A percentile compares a stretch with the other conserved stretches of the same genome.
phyloP scores from a whole-genome alignment of 2,113 vertebrate genomes.

The Nerophis lumbriciformis region DNA sequence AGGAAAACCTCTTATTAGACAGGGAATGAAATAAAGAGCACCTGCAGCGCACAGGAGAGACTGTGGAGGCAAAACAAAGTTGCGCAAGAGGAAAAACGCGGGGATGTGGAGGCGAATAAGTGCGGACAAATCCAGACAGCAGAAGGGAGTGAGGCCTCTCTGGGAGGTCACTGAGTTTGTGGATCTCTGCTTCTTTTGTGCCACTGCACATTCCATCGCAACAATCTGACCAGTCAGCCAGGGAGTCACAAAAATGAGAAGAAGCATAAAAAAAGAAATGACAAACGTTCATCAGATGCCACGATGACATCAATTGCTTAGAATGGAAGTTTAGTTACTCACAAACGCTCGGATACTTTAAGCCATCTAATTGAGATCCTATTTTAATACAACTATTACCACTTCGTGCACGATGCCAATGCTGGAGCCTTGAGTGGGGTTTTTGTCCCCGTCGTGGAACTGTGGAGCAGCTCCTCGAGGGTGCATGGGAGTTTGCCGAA shows the following conservation, averaged over 20 bases:
- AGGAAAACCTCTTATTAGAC: constrained; percentile 3
- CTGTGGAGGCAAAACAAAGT: constrained; percentile 5
- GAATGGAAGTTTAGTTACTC: no score
- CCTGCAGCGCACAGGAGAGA: constrained; percentile 31
- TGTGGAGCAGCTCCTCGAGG: no score
- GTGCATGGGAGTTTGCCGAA: no score
- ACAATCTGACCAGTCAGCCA: constrained; percentile 57
- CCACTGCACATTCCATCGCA: constrained; percentile 64
- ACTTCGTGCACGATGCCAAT: no score
- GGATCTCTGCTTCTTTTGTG: constrained; percentile 65
- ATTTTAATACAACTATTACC: no score
- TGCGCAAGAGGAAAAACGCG: neutral
- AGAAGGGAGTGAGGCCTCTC: constrained; percentile 48
- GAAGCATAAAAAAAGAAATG: constrained; percentile 32
- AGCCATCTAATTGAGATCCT: no score
- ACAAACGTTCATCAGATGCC: no score
- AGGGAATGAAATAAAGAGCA: constrained; percentile 39
- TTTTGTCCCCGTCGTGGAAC: no score
- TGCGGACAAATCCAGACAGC: constrained; percentile 13
- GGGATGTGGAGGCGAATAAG: constrained; percentile 7
- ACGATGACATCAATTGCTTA: no score
- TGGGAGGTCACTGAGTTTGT: constrained; percentile 65
- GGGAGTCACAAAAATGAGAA: constrained; percentile 48
- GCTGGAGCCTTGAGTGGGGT: no score
- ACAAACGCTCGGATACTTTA: no score